Evolutionary conservation across 2,888 invertebrate genomes (phyloP).

Genomic region (Agrilus biguttatus): DNA sequence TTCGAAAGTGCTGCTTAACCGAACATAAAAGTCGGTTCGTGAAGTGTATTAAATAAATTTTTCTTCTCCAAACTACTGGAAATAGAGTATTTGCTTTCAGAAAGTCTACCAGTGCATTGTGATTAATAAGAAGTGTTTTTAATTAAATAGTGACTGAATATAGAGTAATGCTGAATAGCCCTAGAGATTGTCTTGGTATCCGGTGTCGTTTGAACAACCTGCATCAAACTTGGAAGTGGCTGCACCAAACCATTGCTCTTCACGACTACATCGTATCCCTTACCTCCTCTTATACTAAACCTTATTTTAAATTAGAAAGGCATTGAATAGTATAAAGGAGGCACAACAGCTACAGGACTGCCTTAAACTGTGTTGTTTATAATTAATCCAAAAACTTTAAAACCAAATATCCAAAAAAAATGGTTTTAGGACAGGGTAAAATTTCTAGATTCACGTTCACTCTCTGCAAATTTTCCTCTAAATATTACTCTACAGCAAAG

Average conservation of each 20-base stretch:
- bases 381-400: background rate
- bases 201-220: conserved; percentile 76
- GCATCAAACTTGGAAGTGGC: conserved; percentile 91
- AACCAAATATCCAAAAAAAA: background rate
- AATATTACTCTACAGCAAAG: conserved; percentile 3
- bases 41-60: conserved; percentile 11
- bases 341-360: conserved; percentile 13
- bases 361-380: conserved; percentile 1
- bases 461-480: too few relatives aligned
- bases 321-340: conserved; percentile 7
- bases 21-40: too few relatives aligned
- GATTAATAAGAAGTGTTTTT: conserved; percentile 34
- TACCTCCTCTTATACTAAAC: conserved; percentile 59
- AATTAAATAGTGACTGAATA: conserved; percentile 23
- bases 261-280: conserved; percentile 78
- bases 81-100: too few relatives aligned
- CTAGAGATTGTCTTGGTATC: conserved; percentile 75
- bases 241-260: conserved; percentile 77
- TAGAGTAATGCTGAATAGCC: conserved; percentile 43
- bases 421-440: too few relatives aligned
- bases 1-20: conserved; percentile 1
- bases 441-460: too few relatives aligned
- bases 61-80: too few relatives aligned
- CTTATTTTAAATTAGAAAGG: conserved; percentile 11
- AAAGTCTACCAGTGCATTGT: conserved; percentile 10